Conservation (phyloP, 2,888 invertebrate genomes). For the Tenthredo notha region DNA sequence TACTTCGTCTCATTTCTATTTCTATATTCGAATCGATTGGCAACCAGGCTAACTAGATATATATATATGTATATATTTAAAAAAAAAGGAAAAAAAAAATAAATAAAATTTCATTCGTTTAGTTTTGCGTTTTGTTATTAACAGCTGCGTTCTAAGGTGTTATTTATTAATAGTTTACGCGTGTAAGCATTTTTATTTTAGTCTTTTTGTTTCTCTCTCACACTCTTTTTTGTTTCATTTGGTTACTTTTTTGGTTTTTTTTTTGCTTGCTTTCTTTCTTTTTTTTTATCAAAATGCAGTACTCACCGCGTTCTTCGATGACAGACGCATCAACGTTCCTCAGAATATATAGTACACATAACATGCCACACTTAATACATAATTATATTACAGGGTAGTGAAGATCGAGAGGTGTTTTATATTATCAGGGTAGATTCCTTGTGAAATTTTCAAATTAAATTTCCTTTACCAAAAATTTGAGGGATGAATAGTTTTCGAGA, state of each 20-base stretch:
- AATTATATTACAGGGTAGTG: background rate
- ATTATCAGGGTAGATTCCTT: too few species aligned
- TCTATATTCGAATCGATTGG: background rate
- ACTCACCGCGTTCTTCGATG: conserved; percentile 40
- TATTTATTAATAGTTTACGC: conserved; percentile 1
- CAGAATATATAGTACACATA: background rate
- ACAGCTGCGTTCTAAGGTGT: conserved; percentile 42
- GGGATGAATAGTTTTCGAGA: too few species aligned
- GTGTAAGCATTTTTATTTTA: background rate
- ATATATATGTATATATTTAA: background rate
- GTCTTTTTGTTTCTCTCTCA: background rate
- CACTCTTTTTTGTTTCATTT: background rate
- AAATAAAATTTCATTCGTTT: background rate
- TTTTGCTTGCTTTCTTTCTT: background rate
- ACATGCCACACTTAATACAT: conserved; percentile 26
- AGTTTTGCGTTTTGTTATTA: background rate
- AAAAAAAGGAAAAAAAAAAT: background rate
- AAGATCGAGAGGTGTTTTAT: too few species aligned
- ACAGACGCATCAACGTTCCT: background rate
- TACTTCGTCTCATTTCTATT: background rate
- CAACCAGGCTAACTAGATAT: background rate
- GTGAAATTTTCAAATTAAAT: too few species aligned
- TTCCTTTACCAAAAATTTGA: too few species aligned
- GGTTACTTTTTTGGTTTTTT: background rate
- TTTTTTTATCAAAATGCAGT: conserved; percentile 12